Conservation (phyloP, 2,888 invertebrate genomes). For the Chymomyza caudatula region DNA sequence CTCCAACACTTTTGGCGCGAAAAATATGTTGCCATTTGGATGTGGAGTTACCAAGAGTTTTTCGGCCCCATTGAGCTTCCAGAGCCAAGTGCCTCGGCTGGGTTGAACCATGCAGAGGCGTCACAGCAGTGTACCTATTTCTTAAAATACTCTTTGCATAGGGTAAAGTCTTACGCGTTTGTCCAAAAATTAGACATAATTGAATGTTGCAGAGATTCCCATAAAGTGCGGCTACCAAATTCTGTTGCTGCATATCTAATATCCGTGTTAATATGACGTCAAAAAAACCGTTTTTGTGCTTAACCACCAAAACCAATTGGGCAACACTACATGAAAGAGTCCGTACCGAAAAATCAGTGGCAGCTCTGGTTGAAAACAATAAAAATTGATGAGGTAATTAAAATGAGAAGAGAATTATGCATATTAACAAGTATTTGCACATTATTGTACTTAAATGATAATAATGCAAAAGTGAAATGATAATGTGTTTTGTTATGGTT, state of each 20-base stretch:
- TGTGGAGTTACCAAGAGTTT: not conserved
- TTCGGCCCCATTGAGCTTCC: conserved; percentile 34
- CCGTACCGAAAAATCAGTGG: no score
- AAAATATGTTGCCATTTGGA: conserved; percentile 58
- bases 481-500: no score
- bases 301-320: no score
- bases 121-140: conserved; percentile 26
- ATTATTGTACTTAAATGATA: no score
- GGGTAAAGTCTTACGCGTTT: not conserved
- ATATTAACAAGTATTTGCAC: no score
- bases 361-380: no score
- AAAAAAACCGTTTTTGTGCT: no score
- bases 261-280: no score
- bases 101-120: conserved; percentile 52
- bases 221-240: not conserved
- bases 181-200: not conserved
- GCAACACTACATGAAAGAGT: no score
- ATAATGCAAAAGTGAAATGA: no score
- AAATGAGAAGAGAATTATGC: no score
- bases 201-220: not conserved
- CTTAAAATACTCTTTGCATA: not conserved
- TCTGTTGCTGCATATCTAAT: not conserved
- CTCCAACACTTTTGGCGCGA: conserved; percentile 70
- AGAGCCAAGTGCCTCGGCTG: conserved; percentile 42
- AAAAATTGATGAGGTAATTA: no score